Evolutionary conservation across 2,113 vertebrate genomes (phyloP).

Genomic region (Lagopus leucura): DNA sequence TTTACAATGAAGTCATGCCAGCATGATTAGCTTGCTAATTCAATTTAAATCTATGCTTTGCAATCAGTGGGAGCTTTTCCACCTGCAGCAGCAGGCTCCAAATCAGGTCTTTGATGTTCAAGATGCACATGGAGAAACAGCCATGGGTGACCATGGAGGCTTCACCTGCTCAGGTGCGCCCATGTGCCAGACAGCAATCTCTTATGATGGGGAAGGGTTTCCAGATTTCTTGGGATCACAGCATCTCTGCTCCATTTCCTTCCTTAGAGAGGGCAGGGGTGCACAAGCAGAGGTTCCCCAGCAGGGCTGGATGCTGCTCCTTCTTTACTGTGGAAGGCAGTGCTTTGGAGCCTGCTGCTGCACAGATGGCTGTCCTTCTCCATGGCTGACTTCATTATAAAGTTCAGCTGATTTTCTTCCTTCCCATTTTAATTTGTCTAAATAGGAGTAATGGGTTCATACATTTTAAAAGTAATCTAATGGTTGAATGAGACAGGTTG

Average conservation of each 20-base stretch:
- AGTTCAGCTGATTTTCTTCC: background rate
- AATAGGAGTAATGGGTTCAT: background rate
- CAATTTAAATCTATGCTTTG: background rate
- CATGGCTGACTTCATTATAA: conserved; percentile 10
- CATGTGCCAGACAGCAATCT: background rate
- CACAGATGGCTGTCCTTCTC: background rate
- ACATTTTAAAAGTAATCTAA: background rate
- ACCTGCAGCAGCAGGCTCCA: conserved; percentile 33
- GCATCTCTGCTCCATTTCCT: background rate
- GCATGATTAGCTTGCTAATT: background rate
- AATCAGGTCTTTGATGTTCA: background rate
- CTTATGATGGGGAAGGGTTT: background rate
- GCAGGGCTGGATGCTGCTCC: background rate
- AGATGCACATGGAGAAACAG: background rate
- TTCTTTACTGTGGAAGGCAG: background rate
- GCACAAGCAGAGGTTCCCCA: background rate
- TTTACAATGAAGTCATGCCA: conserved; percentile 41
- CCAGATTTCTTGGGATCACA: background rate
- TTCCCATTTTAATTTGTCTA: background rate
- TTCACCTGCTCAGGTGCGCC: background rate
- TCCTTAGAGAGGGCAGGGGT: fast-evolving
- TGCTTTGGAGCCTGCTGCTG: background rate
- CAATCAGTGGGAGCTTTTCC: background rate
- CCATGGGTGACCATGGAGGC: fast-evolving
- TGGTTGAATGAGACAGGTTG: fast-evolving